Base-by-base conservation (phyloP, 2,888 invertebrate genomes). In the Scelioninae gen. 1 region DNA sequence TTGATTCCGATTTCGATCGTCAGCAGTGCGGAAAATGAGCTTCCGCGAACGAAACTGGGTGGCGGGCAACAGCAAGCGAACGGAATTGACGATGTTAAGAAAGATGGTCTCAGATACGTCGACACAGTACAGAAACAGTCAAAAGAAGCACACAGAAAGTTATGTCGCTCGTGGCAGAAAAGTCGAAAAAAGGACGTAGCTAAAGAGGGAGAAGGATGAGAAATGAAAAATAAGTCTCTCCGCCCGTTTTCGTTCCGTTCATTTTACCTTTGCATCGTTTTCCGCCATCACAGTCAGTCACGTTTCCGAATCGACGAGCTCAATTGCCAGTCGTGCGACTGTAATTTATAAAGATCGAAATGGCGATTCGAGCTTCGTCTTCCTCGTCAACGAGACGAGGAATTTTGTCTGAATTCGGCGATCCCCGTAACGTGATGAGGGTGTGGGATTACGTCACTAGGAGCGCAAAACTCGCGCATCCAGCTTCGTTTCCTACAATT, bases 351-450 rank as follows among this genome's bases (percentile, higher is more conserved):
- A 81, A 77, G 80, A 78, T 81, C 77, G 80, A 60, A 84, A 84
- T 68, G 69, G 76, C 76, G 80, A 75, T 60, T 63, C 65, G 49
- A 60, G 63, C 56, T 76, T 65, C 75, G 79, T 79, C 63, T 62
- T 55, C 60, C 62, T 79, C 75, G 75, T 69, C 69, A 78, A 72
- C 78, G 68, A 79, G 72, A 72, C 63, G 69, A 53, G 62, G 62
- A 65, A 82, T 79, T 84, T 82, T 74, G 79, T 82, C 74, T 72
- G 72, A 72, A 80, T 79, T 80, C 84, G 74, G 55, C 72, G 77
- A 84, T 81, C 81, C 75, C 23, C 62, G 84, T 84, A 84, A 84
- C 82, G 82, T 80, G 84, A 84, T 84, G 75, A 80, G 84, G 77
- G 84, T 82, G 60, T 82, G 43, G 60, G 82, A 82, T 84, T 84